Conservation (phyloP, 2,888 invertebrate species). For the Mesorhabditis sp. region DNA sequence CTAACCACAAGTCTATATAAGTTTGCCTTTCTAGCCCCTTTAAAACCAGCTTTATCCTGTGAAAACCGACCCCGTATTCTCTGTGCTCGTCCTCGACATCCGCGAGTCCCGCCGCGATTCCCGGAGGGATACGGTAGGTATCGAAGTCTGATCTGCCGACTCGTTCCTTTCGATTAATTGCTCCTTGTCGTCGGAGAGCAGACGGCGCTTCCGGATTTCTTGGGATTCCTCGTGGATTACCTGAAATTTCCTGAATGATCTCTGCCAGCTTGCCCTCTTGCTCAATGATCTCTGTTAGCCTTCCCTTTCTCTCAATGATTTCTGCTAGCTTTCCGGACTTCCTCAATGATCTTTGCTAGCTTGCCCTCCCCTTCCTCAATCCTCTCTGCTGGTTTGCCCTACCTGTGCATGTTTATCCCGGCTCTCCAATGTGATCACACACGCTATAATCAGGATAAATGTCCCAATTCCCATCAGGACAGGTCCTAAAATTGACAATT, state of each 20-base stretch:
- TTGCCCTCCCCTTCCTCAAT: no score
- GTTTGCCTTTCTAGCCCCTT: no score
- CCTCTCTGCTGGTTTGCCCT: not conserved
- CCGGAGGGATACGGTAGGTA: not conserved
- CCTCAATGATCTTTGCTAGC: no score
- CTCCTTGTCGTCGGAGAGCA: not conserved
- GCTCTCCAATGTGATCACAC: conserved; percentile 97
- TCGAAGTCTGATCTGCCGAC: not conserved
- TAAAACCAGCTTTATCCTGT: no score
- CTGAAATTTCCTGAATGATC: not conserved
- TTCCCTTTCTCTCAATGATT: no score
- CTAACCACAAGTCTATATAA: no score
- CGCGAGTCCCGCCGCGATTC: not conserved
- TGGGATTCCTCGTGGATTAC: conserved; percentile 1
- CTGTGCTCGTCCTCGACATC: not conserved
- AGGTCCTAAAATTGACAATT: conserved; percentile 72
- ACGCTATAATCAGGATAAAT: conserved; percentile 93
- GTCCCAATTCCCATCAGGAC: conserved; percentile 95
- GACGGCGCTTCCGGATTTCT: conserved; percentile 5
- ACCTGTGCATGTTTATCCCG: conserved; percentile 77
- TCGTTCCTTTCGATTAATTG: not conserved
- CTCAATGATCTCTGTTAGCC: no score
- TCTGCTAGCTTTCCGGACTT: no score
- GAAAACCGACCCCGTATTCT: not conserved
- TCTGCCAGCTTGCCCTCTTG: no score